These are phyloP conservation scores for Botia kubotai DNA, from an alignment of 2,797 vertebrate genomes.

Conservation along the genomic window DNA sequence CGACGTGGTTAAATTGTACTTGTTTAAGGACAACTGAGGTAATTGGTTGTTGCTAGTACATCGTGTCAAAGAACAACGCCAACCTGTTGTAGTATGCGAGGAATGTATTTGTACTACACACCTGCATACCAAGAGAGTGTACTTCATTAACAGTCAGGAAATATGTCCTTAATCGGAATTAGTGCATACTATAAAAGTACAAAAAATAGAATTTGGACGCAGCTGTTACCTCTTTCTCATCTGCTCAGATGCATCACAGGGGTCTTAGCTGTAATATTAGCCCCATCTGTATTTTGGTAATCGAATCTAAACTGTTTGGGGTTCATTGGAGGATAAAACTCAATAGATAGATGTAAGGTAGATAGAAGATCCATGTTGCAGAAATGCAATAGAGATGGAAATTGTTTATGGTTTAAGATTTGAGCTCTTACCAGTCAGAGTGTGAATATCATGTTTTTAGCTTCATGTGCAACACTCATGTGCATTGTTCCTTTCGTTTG, in stretches of 20 bases:
- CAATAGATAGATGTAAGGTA: background rate
- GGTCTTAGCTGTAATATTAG: background rate
- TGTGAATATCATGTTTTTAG: conserved; percentile 27
- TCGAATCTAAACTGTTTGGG: background rate
- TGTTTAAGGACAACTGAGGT: background rate
- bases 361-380: background rate
- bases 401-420: background rate
- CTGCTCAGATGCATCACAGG: background rate
- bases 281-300: conserved; percentile 8
- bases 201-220: background rate
- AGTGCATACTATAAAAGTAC: background rate
- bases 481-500: conserved; percentile 39
- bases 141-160: background rate
- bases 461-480: conserved; percentile 26
- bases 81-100: background rate
- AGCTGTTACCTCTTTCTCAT: background rate
- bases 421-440: conserved; percentile 23
- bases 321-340: background rate
- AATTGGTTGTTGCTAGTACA: background rate
- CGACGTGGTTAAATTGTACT: background rate
- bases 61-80: background rate
- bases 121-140: background rate
- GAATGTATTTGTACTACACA: background rate
- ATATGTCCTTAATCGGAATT: background rate
- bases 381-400: conserved; percentile 18